phyloP scores from a whole-genome alignment of 1,140 invertebrate species.

The honey bee (Apis mellifera) region DNA sequence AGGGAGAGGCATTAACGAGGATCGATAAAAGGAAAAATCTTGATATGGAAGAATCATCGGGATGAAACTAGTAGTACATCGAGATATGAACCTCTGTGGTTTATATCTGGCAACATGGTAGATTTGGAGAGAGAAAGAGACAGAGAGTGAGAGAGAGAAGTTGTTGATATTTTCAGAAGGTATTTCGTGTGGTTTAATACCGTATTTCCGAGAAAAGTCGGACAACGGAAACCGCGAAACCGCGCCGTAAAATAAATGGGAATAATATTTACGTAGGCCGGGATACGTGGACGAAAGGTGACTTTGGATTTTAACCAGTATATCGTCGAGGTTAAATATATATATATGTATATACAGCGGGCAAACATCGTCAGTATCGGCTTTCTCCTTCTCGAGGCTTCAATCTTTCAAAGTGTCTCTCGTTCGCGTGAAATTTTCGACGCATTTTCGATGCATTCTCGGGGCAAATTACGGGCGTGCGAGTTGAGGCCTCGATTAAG shows the following conservation, averaged over 20 bases:
- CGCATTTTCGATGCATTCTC: neutral
- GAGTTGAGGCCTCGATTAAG: too few relatives aligned
- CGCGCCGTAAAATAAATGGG: conserved; percentile 22
- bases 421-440: neutral
- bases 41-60: too few relatives aligned
- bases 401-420: neutral
- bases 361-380: conserved; percentile 1
- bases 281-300: conserved; percentile 5
- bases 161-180: conserved; percentile 14
- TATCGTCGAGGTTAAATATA: too few relatives aligned
- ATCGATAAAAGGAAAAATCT: too few relatives aligned
- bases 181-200: conserved; percentile 13
- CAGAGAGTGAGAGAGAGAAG: too few relatives aligned
- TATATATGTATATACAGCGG: neutral
- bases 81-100: too few relatives aligned
- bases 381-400: neutral
- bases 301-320: conserved; percentile 23
- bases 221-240: neutral
- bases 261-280: conserved; percentile 35
- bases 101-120: too few relatives aligned
- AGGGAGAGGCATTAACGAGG: neutral
- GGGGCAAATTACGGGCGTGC: neutral
- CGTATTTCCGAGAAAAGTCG: neutral
- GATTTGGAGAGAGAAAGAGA: too few relatives aligned
- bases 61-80: too few relatives aligned